Conservation (phyloP, 2,797 vertebrate genomes). For the Acridotheres tristis region DNA sequence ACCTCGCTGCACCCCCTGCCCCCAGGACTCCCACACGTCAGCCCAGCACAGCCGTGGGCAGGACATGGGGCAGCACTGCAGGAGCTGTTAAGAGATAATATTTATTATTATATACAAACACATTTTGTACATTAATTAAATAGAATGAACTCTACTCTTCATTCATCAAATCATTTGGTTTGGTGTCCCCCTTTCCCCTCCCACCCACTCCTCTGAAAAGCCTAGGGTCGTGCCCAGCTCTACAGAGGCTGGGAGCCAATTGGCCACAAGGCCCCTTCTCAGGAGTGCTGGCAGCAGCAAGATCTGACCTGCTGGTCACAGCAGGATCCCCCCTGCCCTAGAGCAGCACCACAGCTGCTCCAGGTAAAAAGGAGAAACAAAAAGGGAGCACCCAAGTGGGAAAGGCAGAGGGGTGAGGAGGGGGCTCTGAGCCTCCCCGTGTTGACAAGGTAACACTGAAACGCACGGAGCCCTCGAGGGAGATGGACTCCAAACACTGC, state of each 20-base stretch:
- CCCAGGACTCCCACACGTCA: neutral
- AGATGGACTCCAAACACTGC: neutral
- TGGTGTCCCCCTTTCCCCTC: neutral
- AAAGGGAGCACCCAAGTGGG: neutral
- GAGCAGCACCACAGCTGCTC: neutral
- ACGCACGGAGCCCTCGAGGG: fast-evolving
- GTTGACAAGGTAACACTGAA: neutral
- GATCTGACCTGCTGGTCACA: neutral
- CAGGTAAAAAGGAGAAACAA: neutral
- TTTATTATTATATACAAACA: constrained; percentile 87
- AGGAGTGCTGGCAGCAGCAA: neutral
- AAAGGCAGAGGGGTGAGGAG: neutral
- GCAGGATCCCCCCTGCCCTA: neutral
- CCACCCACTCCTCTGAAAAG: neutral
- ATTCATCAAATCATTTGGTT: constrained; percentile 50
- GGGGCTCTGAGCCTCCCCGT: fast-evolving
- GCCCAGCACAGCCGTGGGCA: neutral
- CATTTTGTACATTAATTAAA: constrained; percentile 88
- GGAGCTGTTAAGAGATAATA: constrained; percentile 61
- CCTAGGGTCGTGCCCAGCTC: fast-evolving
- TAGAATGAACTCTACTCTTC: constrained; percentile 80
- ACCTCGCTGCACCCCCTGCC: neutral
- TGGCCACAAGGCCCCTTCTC: too few relatives aligned
- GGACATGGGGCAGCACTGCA: neutral
- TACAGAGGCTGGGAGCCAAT: neutral